Conservation (phyloP, 23 tunicate species). For the Botrylloides violaceus region DNA sequence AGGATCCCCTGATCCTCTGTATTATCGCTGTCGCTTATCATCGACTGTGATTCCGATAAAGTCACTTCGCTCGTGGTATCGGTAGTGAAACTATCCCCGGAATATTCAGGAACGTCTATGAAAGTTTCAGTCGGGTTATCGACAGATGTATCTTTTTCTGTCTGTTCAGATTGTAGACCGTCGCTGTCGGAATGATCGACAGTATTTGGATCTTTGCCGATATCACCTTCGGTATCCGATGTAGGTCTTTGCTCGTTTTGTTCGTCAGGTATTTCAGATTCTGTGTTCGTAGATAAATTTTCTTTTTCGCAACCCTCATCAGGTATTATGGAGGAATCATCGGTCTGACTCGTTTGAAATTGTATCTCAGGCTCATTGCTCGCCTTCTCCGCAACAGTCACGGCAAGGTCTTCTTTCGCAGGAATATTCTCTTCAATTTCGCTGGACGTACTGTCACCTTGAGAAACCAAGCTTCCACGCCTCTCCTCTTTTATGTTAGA, state of each 20-base stretch:
- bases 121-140: not conserved
- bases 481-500: too few species aligned
- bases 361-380: too few species aligned
- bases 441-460: too few species aligned
- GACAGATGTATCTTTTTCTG: not conserved
- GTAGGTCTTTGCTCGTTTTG: too few species aligned
- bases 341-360: too few species aligned
- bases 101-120: not conserved
- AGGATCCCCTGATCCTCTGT: not conserved
- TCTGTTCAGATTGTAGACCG: not conserved
- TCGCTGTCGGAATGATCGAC: not conserved
- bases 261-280: not conserved
- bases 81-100: constrained; percentile 9
- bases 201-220: not conserved
- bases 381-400: too few species aligned
- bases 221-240: not conserved
- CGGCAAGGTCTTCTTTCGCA: too few species aligned
- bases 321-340: too few species aligned
- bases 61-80: not conserved
- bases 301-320: too few species aligned
- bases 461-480: too few species aligned
- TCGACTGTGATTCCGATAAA: not conserved
- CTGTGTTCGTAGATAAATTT: too few species aligned
- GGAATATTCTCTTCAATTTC: too few species aligned
- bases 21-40: not conserved